phyloP scores from a whole-genome alignment of 2,113 vertebrate genomes.

The Thunnus thynnus region DNA sequence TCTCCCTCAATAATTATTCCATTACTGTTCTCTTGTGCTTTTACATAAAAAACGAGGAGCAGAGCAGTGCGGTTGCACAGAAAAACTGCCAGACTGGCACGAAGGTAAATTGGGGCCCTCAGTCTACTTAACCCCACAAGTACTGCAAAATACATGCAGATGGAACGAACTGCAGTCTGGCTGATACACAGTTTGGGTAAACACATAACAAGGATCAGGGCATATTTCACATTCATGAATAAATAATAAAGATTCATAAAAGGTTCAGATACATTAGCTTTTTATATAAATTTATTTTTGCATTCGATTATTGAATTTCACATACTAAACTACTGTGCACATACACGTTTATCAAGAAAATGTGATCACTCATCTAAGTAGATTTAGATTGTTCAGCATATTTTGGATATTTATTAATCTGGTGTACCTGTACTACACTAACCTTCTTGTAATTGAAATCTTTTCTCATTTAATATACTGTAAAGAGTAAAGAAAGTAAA shows the following conservation, averaged over 20 bases:
- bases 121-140: background rate
- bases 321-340: no score
- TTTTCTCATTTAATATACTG: background rate
- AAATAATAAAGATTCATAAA: background rate
- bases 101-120: slow-evolving; percentile 2
- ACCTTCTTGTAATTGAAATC: background rate
- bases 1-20: slow-evolving; percentile 19
- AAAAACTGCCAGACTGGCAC: background rate
- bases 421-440: background rate
- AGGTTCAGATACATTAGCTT: background rate
- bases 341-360: no score
- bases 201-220: background rate
- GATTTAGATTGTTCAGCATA: background rate
- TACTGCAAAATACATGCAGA: background rate
- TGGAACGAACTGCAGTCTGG: background rate
- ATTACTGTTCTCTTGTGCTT: slow-evolving; percentile 17
- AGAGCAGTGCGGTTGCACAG: background rate
- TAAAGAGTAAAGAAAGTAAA: background rate
- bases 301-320: background rate
- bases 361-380: no score
- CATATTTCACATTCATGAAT: slow-evolving; percentile 2
- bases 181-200: background rate
- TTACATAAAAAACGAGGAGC: slow-evolving; percentile 14
- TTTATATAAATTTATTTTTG: background rate
- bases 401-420: background rate